phyloP scores from a whole-genome alignment of 2,113 vertebrate genomes.

The Megaceryle maxima region DNA sequence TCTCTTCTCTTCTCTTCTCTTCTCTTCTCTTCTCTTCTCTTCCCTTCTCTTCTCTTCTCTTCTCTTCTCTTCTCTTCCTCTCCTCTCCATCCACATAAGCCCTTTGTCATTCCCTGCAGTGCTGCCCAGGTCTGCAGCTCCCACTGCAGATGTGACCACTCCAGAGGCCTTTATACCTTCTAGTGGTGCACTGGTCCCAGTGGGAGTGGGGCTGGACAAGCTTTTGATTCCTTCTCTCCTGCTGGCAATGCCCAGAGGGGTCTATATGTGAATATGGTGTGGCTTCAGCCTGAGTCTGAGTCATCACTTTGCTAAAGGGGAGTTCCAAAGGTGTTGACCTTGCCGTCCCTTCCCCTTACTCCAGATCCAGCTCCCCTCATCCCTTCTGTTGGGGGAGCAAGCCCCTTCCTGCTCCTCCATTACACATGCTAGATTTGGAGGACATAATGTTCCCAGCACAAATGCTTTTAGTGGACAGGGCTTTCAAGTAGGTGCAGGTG shows the following conservation, averaged over 20 bases:
- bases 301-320: rapidly evolving
- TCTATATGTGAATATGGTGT: rapidly evolving
- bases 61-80: too few relatives aligned
- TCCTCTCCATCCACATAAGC: neutral
- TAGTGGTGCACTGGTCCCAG: neutral
- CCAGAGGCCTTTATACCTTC: neutral
- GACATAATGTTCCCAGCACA: neutral
- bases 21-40: too few relatives aligned
- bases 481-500: neutral
- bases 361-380: neutral
- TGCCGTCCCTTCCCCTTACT: neutral
- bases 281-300: neutral
- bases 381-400: neutral
- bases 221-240: neutral
- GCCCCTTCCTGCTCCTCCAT: neutral
- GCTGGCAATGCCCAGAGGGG: neutral
- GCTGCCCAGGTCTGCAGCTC: neutral
- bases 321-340: neutral
- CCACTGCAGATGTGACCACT: neutral
- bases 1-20: too few relatives aligned
- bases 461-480: neutral
- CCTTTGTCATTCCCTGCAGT: neutral
- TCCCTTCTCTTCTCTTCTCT: too few relatives aligned
- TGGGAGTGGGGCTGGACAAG: neutral
- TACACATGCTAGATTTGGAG: neutral